A percentile compares a stretch with the other conserved stretches of the same genome.
These are phyloP conservation scores for Thecocarcelia acutangulata DNA, from an alignment of 2,888 invertebrate species.

Conservation along the genomic window DNA sequence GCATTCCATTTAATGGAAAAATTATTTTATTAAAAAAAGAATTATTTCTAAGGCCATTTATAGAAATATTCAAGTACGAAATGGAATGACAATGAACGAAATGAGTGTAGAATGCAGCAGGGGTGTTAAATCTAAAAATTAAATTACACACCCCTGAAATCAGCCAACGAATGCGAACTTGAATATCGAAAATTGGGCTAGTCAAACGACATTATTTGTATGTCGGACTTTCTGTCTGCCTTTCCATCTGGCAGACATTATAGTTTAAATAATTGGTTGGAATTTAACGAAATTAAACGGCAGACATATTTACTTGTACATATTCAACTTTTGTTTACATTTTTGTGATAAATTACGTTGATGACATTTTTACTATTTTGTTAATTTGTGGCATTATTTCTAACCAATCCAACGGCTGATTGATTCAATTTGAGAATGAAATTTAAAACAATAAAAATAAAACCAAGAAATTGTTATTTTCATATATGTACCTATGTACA, in stretches of 20 bases:
- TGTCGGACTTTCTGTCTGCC: no score
- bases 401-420: constrained; percentile 22
- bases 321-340: no score
- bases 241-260: no score
- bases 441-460: not conserved
- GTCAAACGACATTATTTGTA: constrained; percentile 3
- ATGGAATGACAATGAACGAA: not conserved
- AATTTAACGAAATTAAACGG: no score
- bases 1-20: not conserved
- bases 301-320: no score
- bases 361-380: constrained; percentile 69
- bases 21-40: no score
- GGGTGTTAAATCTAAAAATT: not conserved
- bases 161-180: constrained; percentile 39
- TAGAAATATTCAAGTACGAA: constrained; percentile 22
- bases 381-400: constrained; percentile 67
- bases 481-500: not conserved
- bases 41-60: constrained; percentile 15
- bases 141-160: constrained; percentile 38
- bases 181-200: constrained; percentile 6
- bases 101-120: not conserved
- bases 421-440: not conserved
- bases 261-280: no score
- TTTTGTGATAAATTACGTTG: constrained; percentile 62
- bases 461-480: constrained; percentile 11